These are phyloP conservation scores for Drosophila testacea DNA, from an alignment of 2,888 invertebrate genomes.

Conservation along the genomic window DNA sequence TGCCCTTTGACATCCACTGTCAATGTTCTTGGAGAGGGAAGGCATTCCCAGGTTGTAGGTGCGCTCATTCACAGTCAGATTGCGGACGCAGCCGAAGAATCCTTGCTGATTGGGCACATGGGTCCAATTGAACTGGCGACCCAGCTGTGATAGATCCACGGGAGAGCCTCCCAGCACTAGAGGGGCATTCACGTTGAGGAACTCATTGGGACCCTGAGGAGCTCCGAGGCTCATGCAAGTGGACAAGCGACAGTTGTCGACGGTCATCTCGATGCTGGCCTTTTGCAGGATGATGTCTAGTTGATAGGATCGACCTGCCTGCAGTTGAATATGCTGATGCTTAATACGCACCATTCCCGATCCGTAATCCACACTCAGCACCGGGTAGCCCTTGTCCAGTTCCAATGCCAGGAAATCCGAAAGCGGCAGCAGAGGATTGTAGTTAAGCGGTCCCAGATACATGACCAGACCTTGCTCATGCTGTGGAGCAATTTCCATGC, in stretches of 20 bases:
- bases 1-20: slow-evolving; percentile 90
- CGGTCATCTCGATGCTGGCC: slow-evolving; percentile 90
- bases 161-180: slow-evolving; percentile 93
- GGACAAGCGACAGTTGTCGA: slow-evolving; percentile 90
- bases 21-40: slow-evolving; percentile 89
- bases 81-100: slow-evolving; percentile 95
- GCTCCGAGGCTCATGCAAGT: slow-evolving; percentile 90
- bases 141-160: slow-evolving; percentile 88
- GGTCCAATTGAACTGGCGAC: slow-evolving; percentile 89
- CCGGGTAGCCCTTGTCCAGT: slow-evolving; percentile 92
- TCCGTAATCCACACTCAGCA: slow-evolving; percentile 94
- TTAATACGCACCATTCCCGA: slow-evolving; percentile 91
- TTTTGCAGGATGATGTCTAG: slow-evolving; percentile 91
- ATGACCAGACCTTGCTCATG: slow-evolving; percentile 93
- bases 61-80: slow-evolving; percentile 94
- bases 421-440: slow-evolving; percentile 88
- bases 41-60: slow-evolving; percentile 96
- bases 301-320: slow-evolving; percentile 94
- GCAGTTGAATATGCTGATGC: slow-evolving; percentile 90
- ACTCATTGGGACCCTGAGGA: slow-evolving; percentile 90
- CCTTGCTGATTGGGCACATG: slow-evolving; percentile 89
- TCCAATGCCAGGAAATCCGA: slow-evolving; percentile 96
- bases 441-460: slow-evolving; percentile 93
- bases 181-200: slow-evolving; percentile 93
- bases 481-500: slow-evolving; percentile 92